Evolutionary conservation across 2,797 vertebrate genomes (phyloP).

Genomic region (Sternotherus odoratus): DNA sequence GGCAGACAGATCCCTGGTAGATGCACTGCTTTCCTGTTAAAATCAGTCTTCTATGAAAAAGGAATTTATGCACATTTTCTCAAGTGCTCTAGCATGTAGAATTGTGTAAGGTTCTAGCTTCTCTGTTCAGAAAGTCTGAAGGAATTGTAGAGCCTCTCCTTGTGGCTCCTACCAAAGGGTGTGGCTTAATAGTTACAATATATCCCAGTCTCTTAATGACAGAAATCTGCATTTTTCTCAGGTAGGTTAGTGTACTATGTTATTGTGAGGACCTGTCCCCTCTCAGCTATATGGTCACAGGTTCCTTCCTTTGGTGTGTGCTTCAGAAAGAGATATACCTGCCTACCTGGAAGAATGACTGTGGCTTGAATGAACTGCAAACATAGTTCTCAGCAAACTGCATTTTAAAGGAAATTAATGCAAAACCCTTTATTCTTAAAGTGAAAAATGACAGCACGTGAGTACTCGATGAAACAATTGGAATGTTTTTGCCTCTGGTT

Average conservation of each 20-base stretch:
- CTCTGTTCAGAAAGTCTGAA: background rate
- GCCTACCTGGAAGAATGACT: background rate
- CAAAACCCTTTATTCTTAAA: background rate
- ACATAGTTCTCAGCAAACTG: accelerated
- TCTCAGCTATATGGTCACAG: background rate
- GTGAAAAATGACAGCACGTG: background rate
- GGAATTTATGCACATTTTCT: background rate
- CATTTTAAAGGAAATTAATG: background rate
- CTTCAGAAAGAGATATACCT: background rate
- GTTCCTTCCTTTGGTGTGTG: background rate
- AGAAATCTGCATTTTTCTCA: background rate
- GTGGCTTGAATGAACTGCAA: background rate
- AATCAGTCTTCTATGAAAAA: background rate
- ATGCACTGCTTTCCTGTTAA: background rate
- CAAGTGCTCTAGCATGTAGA: background rate
- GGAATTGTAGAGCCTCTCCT: accelerated
- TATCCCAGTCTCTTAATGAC: background rate
- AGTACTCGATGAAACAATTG: background rate
- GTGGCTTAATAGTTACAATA: background rate
- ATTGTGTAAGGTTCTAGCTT: background rate
- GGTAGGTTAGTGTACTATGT: background rate
- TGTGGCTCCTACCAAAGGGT: background rate
- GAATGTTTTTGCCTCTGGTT: background rate
- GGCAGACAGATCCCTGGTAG: background rate
- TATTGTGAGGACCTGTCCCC: background rate